Evolutionary conservation across 2,797 vertebrate species (phyloP), one percentile per base, ranked within the genome.

Genomic region (Poeciliopsis presidionis): DNA sequence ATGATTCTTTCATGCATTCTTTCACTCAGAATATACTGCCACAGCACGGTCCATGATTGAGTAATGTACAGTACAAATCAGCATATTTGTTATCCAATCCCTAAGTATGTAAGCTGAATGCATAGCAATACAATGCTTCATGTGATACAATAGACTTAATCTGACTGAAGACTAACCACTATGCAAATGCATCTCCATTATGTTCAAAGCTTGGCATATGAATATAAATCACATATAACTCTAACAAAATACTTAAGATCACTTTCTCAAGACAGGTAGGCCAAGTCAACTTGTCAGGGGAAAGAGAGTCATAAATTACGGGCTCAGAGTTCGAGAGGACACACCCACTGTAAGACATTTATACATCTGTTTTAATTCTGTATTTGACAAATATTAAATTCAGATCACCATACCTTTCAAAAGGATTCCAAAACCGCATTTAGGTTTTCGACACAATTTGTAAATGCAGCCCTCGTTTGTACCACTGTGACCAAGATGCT

Each of bases 361-460:
- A 49, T 61, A 20, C 12, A 78, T 74, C 49, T 18, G 2, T 55
- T 45, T 20, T 45, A 53, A 53, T 57, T 36, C 69, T 55, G 46
- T 4, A 49, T 39, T 14, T 75, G 36, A 53, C n/a, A 41, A 4
- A 36, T 28, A 41, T 67, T 46, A 33, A 39, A 75, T 16, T 30
- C 33, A 49, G 28, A 57, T 69, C 63, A 9, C 12, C 2, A 45
- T 47, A 61, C 11, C 22, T n/a, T 47, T 69, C 1, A 1, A 46
- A 22, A 53, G 18, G 49, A 59, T 71, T 55, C 45, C 11, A 12
- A 73, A 79, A 75, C 16, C 22, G n/a, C 46, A 57, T 14, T 46
- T 22, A 45, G 77, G 73, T 75, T 39, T 77, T 78, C 36, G 14
- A 53, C 16, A 65, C 46, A 76, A 59, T 41, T 77, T 74, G 39